These are phyloP conservation scores for Scaptodrosophila lebanonensis DNA, from an alignment of 1,140 invertebrate species.

Conservation along the genomic window DNA sequence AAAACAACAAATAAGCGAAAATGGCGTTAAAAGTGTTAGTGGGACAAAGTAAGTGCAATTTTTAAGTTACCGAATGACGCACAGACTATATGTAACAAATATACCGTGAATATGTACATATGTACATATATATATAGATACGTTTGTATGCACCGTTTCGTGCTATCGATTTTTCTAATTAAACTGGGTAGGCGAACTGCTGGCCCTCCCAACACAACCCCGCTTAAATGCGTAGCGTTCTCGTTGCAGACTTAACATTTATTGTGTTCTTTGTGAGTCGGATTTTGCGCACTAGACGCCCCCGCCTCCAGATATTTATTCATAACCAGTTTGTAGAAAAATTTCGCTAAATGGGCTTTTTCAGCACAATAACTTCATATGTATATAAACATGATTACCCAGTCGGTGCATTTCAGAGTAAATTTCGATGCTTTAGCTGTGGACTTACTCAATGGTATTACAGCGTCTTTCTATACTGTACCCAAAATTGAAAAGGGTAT, in stretches of 20 bases:
- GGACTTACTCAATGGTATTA: too few species aligned
- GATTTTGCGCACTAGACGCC: constrained; percentile 18
- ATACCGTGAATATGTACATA: background rate
- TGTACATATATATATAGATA: background rate
- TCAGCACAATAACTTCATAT: too few species aligned
- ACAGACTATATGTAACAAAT: background rate
- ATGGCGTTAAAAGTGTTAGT: constrained; percentile 40
- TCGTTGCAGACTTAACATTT: background rate
- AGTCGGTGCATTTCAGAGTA: too few species aligned
- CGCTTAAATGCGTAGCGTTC: background rate
- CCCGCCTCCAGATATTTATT: too few species aligned
- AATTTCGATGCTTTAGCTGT: too few species aligned
- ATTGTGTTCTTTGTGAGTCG: background rate
- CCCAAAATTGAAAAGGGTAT: too few species aligned
- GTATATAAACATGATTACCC: too few species aligned
- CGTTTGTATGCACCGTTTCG: too few species aligned
- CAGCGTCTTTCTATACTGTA: too few species aligned
- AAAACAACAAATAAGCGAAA: too few species aligned
- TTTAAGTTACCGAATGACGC: background rate
- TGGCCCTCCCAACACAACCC: background rate
- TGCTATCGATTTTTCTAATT: constrained; percentile 14
- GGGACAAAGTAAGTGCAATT: constrained; percentile 21
- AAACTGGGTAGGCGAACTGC: background rate
- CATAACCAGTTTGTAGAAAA: too few species aligned
- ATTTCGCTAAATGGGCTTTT: too few species aligned